Base-by-base conservation (phyloP, 2,888 invertebrate genomes). In the Dasypogon diadema region DNA sequence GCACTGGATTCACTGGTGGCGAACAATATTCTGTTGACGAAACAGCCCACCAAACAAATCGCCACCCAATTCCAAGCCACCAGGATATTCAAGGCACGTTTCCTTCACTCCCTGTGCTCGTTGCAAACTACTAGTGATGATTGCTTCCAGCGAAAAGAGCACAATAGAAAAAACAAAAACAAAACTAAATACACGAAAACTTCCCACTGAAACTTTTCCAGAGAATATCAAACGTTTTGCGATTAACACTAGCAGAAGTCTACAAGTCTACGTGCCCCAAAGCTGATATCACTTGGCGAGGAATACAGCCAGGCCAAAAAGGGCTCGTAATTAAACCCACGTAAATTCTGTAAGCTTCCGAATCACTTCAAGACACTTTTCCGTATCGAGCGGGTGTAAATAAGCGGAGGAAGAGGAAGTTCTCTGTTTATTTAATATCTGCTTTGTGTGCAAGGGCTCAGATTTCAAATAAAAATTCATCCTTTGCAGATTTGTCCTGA, bases 111-210 rank as follows among this genome's bases (percentile, higher is more conserved):
- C 46, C 48, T 22, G 42, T 65, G 22, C 65, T 65, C n/a, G 46
- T 46, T 65, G 42, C 46, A 46, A 65, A 46, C 42, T 48, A 46
- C 22, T 48, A n/a, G 65, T 65, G 65, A 65, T 65, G 65, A 65
- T 65, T 65, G 65, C 65, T 65, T 65, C 37, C 22, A 34, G n/a
- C 37, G 12, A 37, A 37, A 42, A 65, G 21, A 26, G 24, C 6
- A n/a, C 10, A 24, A 65, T 21, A 48, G 22, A 65, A 46, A n/a
- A 37, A 26, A 65, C 16, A 14, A 14, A 16, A 14, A 14, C n/a
- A n/a, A n/a, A n/a, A n/a, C n/a, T n/a, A n/a, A n/a, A n/a, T n/a
- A n/a, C n/a, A n/a, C 5, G 37, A 42, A 65, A 65, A 65, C 37
- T 42, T 65, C 42, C 18, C 26, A 26, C 37, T 26, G 26, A 65